Evolutionary conservation across 2,888 invertebrate species (phyloP).

Genomic region (Mesorhabditis spiculigera): DNA sequence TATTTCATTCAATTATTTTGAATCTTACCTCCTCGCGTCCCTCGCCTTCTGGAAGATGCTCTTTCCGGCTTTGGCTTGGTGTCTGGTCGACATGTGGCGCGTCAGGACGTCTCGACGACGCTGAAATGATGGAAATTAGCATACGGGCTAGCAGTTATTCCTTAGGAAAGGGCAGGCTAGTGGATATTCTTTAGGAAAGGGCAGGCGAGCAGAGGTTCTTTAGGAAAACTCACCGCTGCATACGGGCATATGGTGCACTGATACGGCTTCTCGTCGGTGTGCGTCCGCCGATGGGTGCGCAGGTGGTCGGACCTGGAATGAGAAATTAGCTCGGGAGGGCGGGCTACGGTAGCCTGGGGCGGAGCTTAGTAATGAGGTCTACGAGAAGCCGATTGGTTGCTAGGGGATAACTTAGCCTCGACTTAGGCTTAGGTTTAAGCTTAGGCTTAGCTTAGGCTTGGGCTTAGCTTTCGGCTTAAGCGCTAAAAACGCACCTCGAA

Average conservation of each 20-base stretch:
- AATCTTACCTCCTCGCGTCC: slow-evolving; percentile 25
- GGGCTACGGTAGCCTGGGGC: too few relatives aligned
- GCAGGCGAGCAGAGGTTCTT: not conserved
- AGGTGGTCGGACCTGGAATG: slow-evolving; percentile 48
- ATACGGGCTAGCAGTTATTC: not conserved
- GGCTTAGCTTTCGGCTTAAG: too few relatives aligned
- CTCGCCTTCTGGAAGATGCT: slow-evolving; percentile 29
- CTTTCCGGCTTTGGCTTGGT: slow-evolving; percentile 37
- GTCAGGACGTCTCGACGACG: slow-evolving; percentile 53
- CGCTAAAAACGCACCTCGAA: slow-evolving; percentile 15
- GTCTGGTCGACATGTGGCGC: slow-evolving; percentile 54
- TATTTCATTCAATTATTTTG: not conserved
- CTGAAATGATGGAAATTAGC: slow-evolving; percentile 25
- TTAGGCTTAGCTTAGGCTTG: too few relatives aligned
- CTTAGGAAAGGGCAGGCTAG: not conserved
- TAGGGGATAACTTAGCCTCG: too few relatives aligned
- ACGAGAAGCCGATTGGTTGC: too few relatives aligned
- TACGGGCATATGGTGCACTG: slow-evolving; percentile 49
- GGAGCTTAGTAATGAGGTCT: too few relatives aligned
- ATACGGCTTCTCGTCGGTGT: slow-evolving; percentile 56
- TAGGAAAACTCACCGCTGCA: slow-evolving; percentile 43
- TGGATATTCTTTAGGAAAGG: not conserved
- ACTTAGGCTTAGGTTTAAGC: too few relatives aligned
- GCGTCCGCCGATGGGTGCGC: slow-evolving; percentile 43
- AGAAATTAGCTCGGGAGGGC: not conserved